Percentiles rank a stretch among this genome's conserved stretches.
phyloP scores from a whole-genome alignment of 2,888 invertebrate species.

The Ophraella communa region DNA sequence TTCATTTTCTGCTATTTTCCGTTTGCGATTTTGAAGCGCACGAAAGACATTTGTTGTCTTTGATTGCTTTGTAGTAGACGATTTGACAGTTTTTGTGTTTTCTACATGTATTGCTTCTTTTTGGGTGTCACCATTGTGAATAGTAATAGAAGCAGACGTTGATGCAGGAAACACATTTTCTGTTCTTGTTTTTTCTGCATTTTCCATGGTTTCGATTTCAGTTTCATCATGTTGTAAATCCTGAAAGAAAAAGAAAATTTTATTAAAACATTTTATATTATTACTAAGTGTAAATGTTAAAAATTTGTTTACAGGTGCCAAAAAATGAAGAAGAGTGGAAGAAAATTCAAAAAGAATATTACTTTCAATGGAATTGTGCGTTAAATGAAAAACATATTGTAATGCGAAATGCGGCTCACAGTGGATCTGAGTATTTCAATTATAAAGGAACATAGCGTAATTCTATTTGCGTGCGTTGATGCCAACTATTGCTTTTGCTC shows the following conservation, averaged over 20 bases:
- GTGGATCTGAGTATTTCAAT: too few relatives aligned
- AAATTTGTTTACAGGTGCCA: neutral
- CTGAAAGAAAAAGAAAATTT: neutral
- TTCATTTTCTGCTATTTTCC: conserved; percentile 28
- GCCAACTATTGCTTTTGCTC: conserved; percentile 33
- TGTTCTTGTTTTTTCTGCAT: neutral
- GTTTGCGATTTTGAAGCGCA: conserved; percentile 30
- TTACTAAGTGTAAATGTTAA: neutral
- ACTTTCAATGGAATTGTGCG: neutral
- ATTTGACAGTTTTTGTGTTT: conserved; percentile 29
- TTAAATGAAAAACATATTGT: too few relatives aligned
- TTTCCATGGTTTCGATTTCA: neutral
- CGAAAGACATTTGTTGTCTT: conserved; percentile 27
- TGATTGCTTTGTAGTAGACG: conserved; percentile 29
- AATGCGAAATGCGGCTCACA: too few relatives aligned
- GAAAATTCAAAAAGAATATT: neutral
- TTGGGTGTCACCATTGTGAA: neutral
- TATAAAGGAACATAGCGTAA: neutral
- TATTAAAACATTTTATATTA: neutral
- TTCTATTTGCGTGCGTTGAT: neutral
- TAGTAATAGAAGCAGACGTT: neutral
- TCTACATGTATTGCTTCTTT: neutral
- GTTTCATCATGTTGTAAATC: neutral
- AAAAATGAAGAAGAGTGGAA: neutral
- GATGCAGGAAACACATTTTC: neutral